phyloP scores from a whole-genome alignment of 35 echinoderm and acorn worm genomes.

The Anneissia japonica region DNA sequence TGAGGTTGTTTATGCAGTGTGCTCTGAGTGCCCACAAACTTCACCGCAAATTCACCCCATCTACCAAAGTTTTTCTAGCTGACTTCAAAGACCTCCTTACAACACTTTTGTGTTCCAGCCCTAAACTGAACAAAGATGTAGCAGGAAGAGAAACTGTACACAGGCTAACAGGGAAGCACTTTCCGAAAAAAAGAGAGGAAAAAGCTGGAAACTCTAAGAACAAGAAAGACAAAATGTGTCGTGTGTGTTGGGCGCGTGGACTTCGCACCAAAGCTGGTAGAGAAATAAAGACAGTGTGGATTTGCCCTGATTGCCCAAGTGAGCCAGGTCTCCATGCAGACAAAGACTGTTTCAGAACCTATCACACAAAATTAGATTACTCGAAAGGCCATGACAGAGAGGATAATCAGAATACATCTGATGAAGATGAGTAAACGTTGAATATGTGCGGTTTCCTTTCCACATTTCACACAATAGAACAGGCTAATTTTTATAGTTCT shows the following conservation, averaged over 20 bases:
- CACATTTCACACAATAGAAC: no score
- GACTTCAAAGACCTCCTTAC: background rate
- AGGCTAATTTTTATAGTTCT: no score
- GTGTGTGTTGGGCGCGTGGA: constrained; percentile 19
- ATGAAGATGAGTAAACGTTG: no score
- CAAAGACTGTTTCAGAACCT: background rate
- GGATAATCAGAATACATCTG: no score
- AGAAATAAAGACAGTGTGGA: constrained; percentile 14
- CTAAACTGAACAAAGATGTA: background rate
- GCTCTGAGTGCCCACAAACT: constrained; percentile 2
- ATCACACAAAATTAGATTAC: background rate
- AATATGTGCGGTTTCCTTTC: no score
- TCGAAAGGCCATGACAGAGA: background rate
- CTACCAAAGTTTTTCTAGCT: background rate
- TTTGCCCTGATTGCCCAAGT: background rate
- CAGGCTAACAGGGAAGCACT: constrained; percentile 5
- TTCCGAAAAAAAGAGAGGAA: constrained; percentile 4
- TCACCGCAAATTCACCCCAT: background rate
- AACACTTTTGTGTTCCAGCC: background rate
- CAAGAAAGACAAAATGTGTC: constrained; percentile 22
- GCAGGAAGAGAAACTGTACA: background rate
- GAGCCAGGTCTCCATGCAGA: constrained; percentile 14
- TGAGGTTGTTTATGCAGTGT: constrained; percentile 9
- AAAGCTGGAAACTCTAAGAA: background rate
- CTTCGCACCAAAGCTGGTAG: background rate